Evolutionary conservation across 2,113 vertebrate genomes (phyloP).

Genomic region (Raphicerus campestris): DNA sequence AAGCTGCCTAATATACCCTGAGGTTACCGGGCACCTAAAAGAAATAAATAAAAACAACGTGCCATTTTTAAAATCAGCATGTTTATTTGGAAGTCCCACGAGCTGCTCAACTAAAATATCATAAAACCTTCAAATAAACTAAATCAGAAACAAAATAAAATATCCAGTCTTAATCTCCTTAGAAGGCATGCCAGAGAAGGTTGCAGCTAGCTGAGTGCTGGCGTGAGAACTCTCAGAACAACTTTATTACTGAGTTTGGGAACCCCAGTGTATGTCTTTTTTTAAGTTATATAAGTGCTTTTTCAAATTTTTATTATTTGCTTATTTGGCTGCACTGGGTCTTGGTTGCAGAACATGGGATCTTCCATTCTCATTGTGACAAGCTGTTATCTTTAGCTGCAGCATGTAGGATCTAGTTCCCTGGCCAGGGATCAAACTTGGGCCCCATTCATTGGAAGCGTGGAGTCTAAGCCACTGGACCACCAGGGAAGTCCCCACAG

Average conservation of each 20-base stretch:
- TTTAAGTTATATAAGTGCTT: background rate
- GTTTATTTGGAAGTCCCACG: conserved; percentile 70
- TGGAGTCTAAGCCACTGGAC: background rate
- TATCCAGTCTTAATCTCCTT: conserved; percentile 69
- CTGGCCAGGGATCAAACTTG: background rate
- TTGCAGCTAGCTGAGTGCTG: background rate
- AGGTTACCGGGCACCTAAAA: conserved; percentile 53
- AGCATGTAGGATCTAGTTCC: background rate
- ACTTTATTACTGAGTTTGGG: background rate
- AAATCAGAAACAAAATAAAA: conserved; percentile 71
- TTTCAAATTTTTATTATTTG: background rate
- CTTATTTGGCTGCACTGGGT: background rate
- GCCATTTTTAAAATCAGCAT: conserved; percentile 73
- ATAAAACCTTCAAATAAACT: conserved; percentile 77
- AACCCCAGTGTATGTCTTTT: background rate
- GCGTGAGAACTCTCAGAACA: conserved; percentile 8
- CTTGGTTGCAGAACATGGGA: background rate
- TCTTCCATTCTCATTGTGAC: background rate
- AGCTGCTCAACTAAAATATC: conserved; percentile 66
- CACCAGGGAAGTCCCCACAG: background rate
- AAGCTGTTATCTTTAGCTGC: background rate
- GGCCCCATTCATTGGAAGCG: background rate
- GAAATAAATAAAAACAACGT: conserved; percentile 74
- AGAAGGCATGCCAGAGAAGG: conserved; percentile 59
- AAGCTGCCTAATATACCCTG: conserved; percentile 55